Percentiles rank a stretch among this genome's conserved stretches.
These are phyloP conservation scores for Apodemus agrarius DNA, from an alignment of 2,797 vertebrate species.

Conservation along the genomic window DNA sequence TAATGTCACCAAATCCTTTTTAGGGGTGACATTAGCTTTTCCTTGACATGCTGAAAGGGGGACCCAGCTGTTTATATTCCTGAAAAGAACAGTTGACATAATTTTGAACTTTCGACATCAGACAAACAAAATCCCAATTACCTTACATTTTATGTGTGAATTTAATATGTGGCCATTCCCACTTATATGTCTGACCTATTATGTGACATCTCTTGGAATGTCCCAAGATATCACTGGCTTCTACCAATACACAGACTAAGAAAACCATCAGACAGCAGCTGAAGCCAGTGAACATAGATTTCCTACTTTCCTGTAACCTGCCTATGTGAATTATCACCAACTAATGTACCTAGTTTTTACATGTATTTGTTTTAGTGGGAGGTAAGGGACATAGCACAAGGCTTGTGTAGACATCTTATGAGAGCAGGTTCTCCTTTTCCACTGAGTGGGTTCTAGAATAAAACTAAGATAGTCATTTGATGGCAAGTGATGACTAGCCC, in stretches of 20 bases:
- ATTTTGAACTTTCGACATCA: neutral
- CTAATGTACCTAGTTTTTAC: neutral
- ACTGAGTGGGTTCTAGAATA: neutral
- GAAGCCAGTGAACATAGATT: neutral
- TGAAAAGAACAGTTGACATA: neutral
- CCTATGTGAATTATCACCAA: neutral
- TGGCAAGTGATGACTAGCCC: too few species aligned
- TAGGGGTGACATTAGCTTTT: neutral
- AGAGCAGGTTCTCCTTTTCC: too few species aligned
- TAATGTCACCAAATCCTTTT: neutral
- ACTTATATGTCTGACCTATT: neutral
- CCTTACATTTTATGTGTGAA: neutral
- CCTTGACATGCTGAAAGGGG: neutral
- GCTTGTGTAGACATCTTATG: neutral
- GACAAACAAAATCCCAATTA: neutral
- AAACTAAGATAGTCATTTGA: too few species aligned
- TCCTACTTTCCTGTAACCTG: neutral
- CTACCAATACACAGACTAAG: neutral
- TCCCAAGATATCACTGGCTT: neutral
- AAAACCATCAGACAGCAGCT: neutral
- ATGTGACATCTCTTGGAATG: neutral
- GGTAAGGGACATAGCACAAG: neutral
- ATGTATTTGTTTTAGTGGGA: neutral
- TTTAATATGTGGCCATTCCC: neutral
- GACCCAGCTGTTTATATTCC: neutral